These are phyloP conservation scores for Ranitomeya variabilis DNA, from an alignment of 2,113 vertebrate species.

Conservation along the genomic window DNA sequence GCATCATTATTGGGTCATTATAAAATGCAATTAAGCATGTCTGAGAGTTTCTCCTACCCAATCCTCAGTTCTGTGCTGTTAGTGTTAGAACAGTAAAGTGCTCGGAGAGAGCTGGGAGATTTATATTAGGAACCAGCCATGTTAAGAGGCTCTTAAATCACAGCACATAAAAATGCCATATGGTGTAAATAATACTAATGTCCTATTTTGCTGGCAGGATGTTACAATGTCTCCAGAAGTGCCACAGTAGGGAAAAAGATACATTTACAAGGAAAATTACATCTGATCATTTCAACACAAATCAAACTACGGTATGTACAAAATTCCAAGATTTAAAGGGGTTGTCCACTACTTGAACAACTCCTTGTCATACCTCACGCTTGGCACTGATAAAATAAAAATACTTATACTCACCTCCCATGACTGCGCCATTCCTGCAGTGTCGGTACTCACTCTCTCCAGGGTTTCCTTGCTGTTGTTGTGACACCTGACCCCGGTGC, in stretches of 20 bases:
- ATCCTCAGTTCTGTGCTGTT: not conserved
- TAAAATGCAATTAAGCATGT: conserved; percentile 36
- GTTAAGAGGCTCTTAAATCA: conserved; percentile 37
- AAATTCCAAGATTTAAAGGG: not conserved
- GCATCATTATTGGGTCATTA: conserved; percentile 21
- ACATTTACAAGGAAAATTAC: conserved; percentile 8
- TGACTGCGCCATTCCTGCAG: no score
- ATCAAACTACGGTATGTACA: not conserved
- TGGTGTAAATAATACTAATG: conserved; percentile 45
- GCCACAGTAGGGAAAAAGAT: conserved; percentile 24
- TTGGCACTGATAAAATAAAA: no score
- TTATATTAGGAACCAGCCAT: conserved; percentile 40
- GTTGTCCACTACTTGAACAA: no score
- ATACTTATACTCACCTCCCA: no score
- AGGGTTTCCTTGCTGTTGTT: no score
- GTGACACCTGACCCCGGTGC: no score
- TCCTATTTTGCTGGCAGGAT: conserved; percentile 13
- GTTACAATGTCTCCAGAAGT: not conserved
- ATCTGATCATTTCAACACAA: not conserved
- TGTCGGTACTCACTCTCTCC: no score
- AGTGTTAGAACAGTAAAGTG: conserved; percentile 3
- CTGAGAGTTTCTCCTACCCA: conserved; percentile 8
- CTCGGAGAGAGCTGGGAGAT: not conserved
- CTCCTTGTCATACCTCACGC: no score
- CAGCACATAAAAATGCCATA: conserved; percentile 41